Conservation (phyloP, 2,113 vertebrate species). For the Hypocryptadius cinnamomeus region DNA sequence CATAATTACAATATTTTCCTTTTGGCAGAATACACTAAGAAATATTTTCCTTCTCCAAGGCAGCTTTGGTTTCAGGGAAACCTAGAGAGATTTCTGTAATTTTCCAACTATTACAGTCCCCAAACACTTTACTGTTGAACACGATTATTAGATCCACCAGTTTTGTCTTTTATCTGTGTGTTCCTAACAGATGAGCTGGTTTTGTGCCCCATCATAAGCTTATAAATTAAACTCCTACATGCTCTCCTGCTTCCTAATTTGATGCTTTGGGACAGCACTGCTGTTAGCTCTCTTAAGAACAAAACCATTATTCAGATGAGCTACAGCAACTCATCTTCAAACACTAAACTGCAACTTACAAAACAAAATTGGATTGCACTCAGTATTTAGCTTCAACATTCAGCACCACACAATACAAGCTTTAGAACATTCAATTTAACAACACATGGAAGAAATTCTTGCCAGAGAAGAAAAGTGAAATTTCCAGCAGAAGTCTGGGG, state of each 20-base stretch:
- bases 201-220: conserved; percentile 56
- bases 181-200: conserved; percentile 51
- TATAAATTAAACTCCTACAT: conserved; percentile 63
- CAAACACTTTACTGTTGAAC: background rate
- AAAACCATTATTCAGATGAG: conserved; percentile 12
- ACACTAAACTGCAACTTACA: background rate
- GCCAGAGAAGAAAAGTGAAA: background rate
- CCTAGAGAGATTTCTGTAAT: background rate
- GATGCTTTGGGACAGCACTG: conserved; percentile 41
- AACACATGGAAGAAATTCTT: background rate
- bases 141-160: conserved; percentile 34
- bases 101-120: conserved; percentile 30
- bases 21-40: background rate
- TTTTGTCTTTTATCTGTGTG: conserved; percentile 46
- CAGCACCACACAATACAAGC: background rate
- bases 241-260: conserved; percentile 52
- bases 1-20: background rate
- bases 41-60: background rate
- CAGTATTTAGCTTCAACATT: background rate
- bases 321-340: background rate
- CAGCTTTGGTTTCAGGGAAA: background rate
- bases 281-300: conserved; percentile 26
- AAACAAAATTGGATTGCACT: background rate
- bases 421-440: background rate
- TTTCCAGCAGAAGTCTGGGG: background rate